Base-by-base conservation (phyloP, 2,888 invertebrate genomes). In the Caenorhabditis auriculariae region DNA sequence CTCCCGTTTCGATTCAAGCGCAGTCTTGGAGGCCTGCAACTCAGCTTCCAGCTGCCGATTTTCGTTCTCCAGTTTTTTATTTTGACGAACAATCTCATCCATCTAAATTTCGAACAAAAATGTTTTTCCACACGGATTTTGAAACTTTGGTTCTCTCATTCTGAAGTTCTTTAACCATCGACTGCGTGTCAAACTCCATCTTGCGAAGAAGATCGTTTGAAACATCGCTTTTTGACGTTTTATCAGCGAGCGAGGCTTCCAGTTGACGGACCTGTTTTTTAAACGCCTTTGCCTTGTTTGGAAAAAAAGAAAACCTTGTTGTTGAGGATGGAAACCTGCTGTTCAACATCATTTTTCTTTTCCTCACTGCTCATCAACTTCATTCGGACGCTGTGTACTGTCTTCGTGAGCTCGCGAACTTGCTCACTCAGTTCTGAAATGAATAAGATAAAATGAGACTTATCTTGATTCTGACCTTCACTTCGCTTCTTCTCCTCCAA, bases 231-330 rank as follows among this genome's bases (percentile, higher is more conserved):
- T 70, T 68, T 7, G 68, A 63, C 7, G 56, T 43, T 23, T 60
- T 53, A 37, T 70, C 70, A 46, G 66, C 63, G 49, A 70, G 41
- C 45, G 68, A 66, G 15, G 65, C 46, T 49, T 70, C 70, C 27
- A 70, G 37, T 1, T 61, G 56, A 28, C 49, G 47, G 4, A 59
- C 43, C 48, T 66, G 17, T 35, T 24, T 3, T 46, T 29, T 12
- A 4, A 5, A n/a, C 3, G 7, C 6, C 4, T 24, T 6, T 21
- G 27, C 32, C 42, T 21, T 53, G 32, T 27, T 49, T n/a, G 28
- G 9, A n/a, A 27, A 41, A 12, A 37, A 24, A 24, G 6, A 4
- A 9, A n/a, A 52, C 44, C 35, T 52, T 63, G 39, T 52, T 56
- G 12, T 17, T 37, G 24, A 55, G 32, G n/a, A 19, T 39, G 6